A percentile compares a stretch with the other conserved stretches of the same genome.
Conservation (phyloP, 2,888 invertebrate genomes). For the Piscicola geometra region DNA sequence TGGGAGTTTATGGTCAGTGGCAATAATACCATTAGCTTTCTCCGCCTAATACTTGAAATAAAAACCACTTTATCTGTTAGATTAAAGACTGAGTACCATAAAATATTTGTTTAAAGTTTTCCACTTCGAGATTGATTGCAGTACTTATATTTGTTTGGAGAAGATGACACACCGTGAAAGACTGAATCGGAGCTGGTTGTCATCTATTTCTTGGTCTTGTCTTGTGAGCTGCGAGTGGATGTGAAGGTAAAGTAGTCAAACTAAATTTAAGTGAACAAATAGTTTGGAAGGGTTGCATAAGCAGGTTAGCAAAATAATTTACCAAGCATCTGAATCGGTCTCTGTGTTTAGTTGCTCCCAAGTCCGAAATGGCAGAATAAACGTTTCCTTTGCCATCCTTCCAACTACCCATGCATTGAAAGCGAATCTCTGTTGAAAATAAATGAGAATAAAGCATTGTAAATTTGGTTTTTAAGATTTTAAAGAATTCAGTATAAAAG, state of each 20-base stretch:
- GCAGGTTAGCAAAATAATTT: background rate
- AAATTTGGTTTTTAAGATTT: background rate
- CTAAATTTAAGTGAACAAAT: background rate
- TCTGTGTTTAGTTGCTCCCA: slow-evolving; percentile 88
- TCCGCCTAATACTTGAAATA: too few relatives aligned
- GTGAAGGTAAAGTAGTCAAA: background rate
- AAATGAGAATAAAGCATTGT: too few relatives aligned
- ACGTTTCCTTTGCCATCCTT: slow-evolving; percentile 64
- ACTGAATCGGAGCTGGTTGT: slow-evolving; percentile 14
- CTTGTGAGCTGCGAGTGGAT: slow-evolving; percentile 20
- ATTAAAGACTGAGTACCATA: background rate
- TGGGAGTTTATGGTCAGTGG: too few relatives aligned
- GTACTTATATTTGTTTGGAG: too few relatives aligned
- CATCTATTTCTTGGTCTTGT: slow-evolving; percentile 29
- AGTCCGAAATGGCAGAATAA: slow-evolving; percentile 91
- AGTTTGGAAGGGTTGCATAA: background rate
- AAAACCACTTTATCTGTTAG: too few relatives aligned
- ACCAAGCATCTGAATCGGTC: slow-evolving; percentile 87
- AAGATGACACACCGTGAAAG: slow-evolving; percentile 12
- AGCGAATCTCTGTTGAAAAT: slow-evolving; percentile 48
- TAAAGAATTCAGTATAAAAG: background rate
- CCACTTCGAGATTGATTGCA: too few relatives aligned
- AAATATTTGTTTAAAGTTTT: background rate
- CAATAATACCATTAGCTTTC: too few relatives aligned
- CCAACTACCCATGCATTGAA: slow-evolving; percentile 55